Evolutionary conservation across 2,888 invertebrate species (phyloP), one percentile per base, ranked within the genome.

Genomic region (Alloscopus bannaensis): DNA sequence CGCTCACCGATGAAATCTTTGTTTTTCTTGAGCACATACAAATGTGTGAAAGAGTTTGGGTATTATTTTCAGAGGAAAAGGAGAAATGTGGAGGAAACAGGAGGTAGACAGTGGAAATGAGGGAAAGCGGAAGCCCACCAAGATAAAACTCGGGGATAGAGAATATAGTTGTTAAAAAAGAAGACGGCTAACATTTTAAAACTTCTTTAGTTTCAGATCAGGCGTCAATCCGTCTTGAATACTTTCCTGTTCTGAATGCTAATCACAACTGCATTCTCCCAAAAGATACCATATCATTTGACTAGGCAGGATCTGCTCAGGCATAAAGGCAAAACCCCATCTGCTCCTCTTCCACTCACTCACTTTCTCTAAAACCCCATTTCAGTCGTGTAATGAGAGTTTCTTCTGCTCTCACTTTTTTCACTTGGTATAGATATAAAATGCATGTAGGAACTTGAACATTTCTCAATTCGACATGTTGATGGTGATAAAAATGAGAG

Each of bases 181-280:
- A 28, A 40, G 71, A 72, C 60, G 47, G 47, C 68, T 62, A 76
- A 68, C 76, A 76, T 68, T 76, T 76, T 76, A 76, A n/a, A 76
- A 76, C 76, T 76, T 50, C 76, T 76, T 77, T 77, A 77, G 77
- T 77, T 77, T 77, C 77, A 77, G 77, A 77, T 77, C 77, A 77
- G 77, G 77, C 77, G 69, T 77, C 77, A 77, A 77, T 77, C 77
- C 77, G 77, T 77, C 77, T 77, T 77, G 77, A 77, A 77, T 64
- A 70, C 69, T 64, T 69, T 70, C 69, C 55, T 77, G 77, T 52
- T 47, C 47, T 69, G 77, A 77, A 77, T 77, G 77, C 77, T 77
- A 77, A 77, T 77, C 77, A 70, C 69, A 77, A 69, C 64, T 77
- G 77, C 77, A 77, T 77, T 77, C 77, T 77, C 77, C 77, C 77